Percentiles rank a stretch among this genome's conserved stretches.
These are phyloP conservation scores for Pseudochirops cupreus DNA, from an alignment of 2,797 vertebrate species.

Conservation along the genomic window DNA sequence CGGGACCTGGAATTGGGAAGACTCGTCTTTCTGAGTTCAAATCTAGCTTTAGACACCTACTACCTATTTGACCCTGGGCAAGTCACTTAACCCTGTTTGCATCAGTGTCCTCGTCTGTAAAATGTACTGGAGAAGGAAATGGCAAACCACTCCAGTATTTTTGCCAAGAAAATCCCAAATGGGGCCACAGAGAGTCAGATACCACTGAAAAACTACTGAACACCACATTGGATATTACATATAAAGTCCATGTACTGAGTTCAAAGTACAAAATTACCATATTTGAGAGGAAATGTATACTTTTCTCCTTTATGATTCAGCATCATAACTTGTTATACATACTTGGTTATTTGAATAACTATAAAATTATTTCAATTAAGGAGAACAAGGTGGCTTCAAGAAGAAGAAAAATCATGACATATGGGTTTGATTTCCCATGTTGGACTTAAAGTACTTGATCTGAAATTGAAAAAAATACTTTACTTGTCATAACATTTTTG, in stretches of 20 bases:
- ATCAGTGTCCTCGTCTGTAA: background rate
- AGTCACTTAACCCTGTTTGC: background rate
- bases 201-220: background rate
- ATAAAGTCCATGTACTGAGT: conserved; percentile 43
- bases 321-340: conserved; percentile 60
- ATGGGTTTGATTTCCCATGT: background rate
- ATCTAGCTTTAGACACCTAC: background rate
- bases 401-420: conserved; percentile 48
- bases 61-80: background rate
- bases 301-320: conserved; percentile 52
- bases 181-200: background rate
- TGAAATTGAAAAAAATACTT: background rate
- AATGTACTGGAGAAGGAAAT: background rate
- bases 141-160: background rate
- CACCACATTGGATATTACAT: background rate
- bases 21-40: background rate
- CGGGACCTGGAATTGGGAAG: background rate
- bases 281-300: conserved; percentile 47
- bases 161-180: background rate
- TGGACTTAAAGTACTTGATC: conserved; percentile 6
- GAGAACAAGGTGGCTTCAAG: conserved; percentile 9
- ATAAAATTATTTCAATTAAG: conserved; percentile 58
- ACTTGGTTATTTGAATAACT: conserved; percentile 53
- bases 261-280: conserved; percentile 44
- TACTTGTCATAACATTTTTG: background rate